phyloP scores from a whole-genome alignment of 37 sponge, comb jelly and placozoan species.

The Cliona cf. orientalis region DNA sequence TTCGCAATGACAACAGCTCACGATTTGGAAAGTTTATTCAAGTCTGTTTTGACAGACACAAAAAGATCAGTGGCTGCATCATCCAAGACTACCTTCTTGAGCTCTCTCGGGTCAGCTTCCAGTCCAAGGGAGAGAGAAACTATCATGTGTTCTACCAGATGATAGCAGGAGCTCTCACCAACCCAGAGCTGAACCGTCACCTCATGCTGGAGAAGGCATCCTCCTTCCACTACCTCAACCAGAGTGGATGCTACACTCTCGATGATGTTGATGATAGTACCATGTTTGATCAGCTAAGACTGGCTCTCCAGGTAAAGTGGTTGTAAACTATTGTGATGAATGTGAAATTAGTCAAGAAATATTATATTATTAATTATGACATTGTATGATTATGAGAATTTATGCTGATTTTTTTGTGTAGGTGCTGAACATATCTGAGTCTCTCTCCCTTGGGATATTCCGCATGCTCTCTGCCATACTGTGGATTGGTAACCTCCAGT shows the following conservation, averaged over 20 bases:
- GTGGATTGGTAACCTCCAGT: conserved; percentile 91
- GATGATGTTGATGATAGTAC: conserved; percentile 77
- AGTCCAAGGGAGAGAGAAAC: conserved; percentile 87
- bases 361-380: not conserved
- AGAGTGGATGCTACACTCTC: conserved; percentile 88
- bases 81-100: conserved; percentile 96
- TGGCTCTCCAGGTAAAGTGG: conserved; percentile 75
- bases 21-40: conserved; percentile 97
- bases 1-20: conserved; percentile 94
- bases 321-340: not conserved
- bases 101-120: conserved; percentile 88
- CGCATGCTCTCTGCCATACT: conserved; percentile 83
- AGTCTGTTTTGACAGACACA: conserved; percentile 89
- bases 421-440: conserved; percentile 76
- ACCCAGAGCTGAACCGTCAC: conserved; percentile 63
- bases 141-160: conserved; percentile 96
- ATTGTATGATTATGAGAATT: not conserved
- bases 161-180: conserved; percentile 74
- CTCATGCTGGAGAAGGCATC: conserved; percentile 73
- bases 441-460: conserved; percentile 75
- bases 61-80: conserved; percentile 92
- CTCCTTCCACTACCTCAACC: conserved; percentile 88
- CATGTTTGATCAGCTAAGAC: conserved; percentile 86
- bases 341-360: not conserved
- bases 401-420: not conserved